Evolutionary conservation across 2,888 invertebrate species (phyloP), one percentile per base, ranked within the genome.

Genomic region (Drosophila lacicola): DNA sequence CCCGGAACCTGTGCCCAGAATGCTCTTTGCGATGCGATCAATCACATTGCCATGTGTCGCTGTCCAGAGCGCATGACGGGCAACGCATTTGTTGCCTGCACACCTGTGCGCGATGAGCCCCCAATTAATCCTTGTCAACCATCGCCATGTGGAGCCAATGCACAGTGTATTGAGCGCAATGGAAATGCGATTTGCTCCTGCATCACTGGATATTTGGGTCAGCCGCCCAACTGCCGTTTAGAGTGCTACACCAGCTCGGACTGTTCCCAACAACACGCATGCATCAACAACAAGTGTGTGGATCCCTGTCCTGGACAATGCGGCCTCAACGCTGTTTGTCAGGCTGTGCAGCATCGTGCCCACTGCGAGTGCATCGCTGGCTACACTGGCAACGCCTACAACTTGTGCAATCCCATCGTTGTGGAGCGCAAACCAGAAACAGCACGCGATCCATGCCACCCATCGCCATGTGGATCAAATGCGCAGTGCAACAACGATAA

Each of bases 401-500:
- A 93, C 8, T 92, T 93, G 78, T 95, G 95, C 79, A 92, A 91
- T 64, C 91, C 93, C 68, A 92, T 94, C 76, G 90, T 90, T 9
- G 58, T 72, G 5, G 70, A 78, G 8, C 64, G 53, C 11, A 57
- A 34, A 13, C 80, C 80, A 0, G 67, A 77, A 11, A 44, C 25
- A 2, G 50, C 55, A 3, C 75, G 63, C 14, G 86, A 96, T 88
- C 95, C 95, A 46, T 97, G 97, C 90, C 94, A 94, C 81, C 96
- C 96, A 45, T 95, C 95, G 53, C 96, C 96, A 2, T 97, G 97
- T 88, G 97, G 97, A 33, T 94, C 95, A 1, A 96, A 96, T 89
- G 94, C 96, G 37, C 94, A 95, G 81, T 97, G 97, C 89, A 93
- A 94, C 47, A 94, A 95, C 80, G 91, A 94, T 3, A 94, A 94